phyloP scores from a whole-genome alignment of 1,140 invertebrate genomes.

The Drosophila neocordata region DNA sequence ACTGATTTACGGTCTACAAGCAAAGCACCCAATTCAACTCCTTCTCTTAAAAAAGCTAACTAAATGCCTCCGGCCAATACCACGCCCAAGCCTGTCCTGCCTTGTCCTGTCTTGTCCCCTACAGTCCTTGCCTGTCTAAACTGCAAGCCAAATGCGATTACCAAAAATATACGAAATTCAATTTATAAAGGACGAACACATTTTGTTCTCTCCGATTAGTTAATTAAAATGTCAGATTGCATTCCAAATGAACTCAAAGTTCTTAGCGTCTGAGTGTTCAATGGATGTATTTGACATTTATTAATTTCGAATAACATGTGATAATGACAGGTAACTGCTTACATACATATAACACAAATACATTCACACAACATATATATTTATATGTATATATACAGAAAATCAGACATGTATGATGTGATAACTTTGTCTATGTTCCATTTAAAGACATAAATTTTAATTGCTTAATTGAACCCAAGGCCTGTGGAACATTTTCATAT shows the following conservation, averaged over 20 bases:
- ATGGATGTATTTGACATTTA: constrained; percentile 51
- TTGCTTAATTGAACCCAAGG: constrained; percentile 63
- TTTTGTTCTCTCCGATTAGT: constrained; percentile 61
- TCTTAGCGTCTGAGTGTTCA: not conserved
- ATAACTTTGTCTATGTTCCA: constrained; percentile 25
- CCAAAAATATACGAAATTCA: constrained; percentile 65
- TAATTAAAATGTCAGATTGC: constrained; percentile 70
- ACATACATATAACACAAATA: not conserved
- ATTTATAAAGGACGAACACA: constrained; percentile 56
- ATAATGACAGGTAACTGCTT: constrained; percentile 27
- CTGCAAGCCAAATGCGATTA: constrained; percentile 57
- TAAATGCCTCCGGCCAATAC: constrained; percentile 25
- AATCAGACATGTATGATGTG: constrained; percentile 12
- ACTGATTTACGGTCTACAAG: constrained; percentile 62
- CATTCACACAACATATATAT: not conserved
- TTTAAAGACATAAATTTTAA: constrained; percentile 60
- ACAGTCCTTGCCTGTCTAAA: constrained; percentile 18
- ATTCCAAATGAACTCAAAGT: constrained; percentile 56
- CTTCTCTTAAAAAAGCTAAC: constrained; percentile 38
- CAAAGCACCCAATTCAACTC: not conserved
- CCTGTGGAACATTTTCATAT: constrained; percentile 1
- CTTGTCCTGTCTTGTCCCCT: not conserved
- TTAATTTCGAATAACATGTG: constrained; percentile 61
- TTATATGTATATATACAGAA: not conserved
- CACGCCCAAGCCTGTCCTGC: not conserved